These are phyloP conservation scores for Grammomys surdaster DNA, from an alignment of 2,113 vertebrate genomes.

Conservation along the genomic window DNA sequence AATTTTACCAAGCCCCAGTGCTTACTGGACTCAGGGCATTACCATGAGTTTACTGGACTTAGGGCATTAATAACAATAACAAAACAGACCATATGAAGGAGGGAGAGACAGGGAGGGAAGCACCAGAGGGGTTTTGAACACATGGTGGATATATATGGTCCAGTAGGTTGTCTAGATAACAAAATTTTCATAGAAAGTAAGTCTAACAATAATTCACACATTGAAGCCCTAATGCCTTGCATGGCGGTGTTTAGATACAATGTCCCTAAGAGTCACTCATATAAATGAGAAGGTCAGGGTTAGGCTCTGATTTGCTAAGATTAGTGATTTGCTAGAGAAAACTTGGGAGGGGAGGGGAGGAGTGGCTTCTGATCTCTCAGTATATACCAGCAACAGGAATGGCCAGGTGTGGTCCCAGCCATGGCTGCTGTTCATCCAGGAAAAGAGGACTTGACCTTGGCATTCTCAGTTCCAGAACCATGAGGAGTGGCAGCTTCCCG, in stretches of 20 bases:
- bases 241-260: not conserved
- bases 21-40: too few relatives aligned
- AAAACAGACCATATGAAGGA: not conserved
- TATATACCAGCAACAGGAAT: not conserved
- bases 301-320: not conserved
- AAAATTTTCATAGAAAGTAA: not conserved
- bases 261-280: not conserved
- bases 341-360: too few relatives aligned
- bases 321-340: not conserved
- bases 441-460: not conserved
- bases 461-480: not conserved
- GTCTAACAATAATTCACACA: not conserved
- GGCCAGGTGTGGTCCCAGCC: not conserved
- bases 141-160: not conserved
- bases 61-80: not conserved
- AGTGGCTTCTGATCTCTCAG: not conserved
- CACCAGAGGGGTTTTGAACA: not conserved
- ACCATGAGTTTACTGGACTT: not conserved
- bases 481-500: not conserved
- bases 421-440: not conserved
- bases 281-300: not conserved
- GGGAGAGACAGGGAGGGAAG: not conserved
- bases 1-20: not conserved
- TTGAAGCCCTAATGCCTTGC: too few relatives aligned
- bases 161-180: not conserved